These are phyloP conservation scores for Rhinopomastus cyanomelas DNA, from an alignment of 2,113 vertebrate species.

Conservation along the genomic window DNA sequence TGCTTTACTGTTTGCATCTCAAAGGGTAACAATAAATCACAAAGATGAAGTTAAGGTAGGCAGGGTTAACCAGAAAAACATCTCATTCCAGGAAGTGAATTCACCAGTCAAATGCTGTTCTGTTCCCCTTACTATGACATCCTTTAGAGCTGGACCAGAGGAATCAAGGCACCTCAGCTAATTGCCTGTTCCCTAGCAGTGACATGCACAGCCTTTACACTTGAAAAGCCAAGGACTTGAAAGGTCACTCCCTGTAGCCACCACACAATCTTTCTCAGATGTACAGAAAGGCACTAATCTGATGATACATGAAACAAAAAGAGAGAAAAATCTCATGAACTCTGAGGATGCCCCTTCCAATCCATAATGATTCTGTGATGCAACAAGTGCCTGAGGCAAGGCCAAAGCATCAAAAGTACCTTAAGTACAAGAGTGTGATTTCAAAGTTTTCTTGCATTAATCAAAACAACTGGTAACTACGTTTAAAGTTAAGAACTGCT, in stretches of 20 bases:
- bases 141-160: neutral
- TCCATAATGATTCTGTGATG: too few relatives aligned
- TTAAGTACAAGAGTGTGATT: neutral
- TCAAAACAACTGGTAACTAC: conserved; percentile 46
- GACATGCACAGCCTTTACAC: neutral
- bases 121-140: neutral
- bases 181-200: neutral
- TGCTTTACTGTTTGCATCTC: neutral
- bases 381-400: neutral
- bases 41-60: neutral
- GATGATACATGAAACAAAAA: accelerated
- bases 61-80: neutral
- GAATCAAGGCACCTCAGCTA: neutral
- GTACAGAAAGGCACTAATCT: neutral
- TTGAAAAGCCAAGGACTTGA: neutral
- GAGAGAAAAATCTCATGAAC: neutral
- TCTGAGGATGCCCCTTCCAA: too few relatives aligned
- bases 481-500: conserved; percentile 33
- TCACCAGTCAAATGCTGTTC: neutral
- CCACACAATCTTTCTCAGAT: neutral
- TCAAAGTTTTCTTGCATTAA: conserved; percentile 40
- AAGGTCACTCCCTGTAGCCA: neutral
- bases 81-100: neutral
- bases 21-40: neutral
- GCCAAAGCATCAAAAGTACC: neutral